Percentiles rank a stretch among this genome's conserved stretches.
Evolutionary conservation across 2,113 vertebrate species (phyloP).

Genomic region (Megaptera novaeangliae): DNA sequence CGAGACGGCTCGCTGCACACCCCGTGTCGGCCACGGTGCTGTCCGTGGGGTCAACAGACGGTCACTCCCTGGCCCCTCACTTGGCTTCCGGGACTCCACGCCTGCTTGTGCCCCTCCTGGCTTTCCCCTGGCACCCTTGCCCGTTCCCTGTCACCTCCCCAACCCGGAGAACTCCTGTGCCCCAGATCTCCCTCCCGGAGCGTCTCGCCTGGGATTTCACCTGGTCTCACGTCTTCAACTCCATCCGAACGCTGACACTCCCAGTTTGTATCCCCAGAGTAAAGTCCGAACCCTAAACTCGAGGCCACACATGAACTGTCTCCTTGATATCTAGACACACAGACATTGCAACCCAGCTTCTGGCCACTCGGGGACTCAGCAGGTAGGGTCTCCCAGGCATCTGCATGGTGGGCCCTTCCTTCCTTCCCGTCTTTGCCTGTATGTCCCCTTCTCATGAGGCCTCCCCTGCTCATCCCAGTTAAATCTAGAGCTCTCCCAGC

Average conservation of each 20-base stretch:
- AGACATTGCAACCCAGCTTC: background rate
- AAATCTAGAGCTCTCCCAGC: background rate
- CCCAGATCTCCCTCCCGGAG: background rate
- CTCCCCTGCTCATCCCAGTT: background rate
- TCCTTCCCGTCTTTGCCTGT: background rate
- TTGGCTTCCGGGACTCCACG: background rate
- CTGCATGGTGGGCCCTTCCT: too few species aligned
- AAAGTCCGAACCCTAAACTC: background rate
- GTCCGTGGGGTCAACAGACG: background rate
- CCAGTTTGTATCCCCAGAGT: background rate
- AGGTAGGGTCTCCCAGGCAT: background rate
- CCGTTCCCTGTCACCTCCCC: background rate
- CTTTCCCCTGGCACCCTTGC: background rate
- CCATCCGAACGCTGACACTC: background rate
- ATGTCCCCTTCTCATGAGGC: background rate
- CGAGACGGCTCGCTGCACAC: too few species aligned
- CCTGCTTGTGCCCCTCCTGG: rapidly evolving
- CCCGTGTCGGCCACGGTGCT: background rate
- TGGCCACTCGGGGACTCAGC: background rate
- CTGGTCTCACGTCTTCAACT: background rate
- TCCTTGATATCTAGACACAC: background rate
- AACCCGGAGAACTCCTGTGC: background rate
- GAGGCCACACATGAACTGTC: background rate
- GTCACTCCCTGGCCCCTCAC: background rate
- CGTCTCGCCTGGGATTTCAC: background rate